These are phyloP conservation scores for Microtus pennsylvanicus DNA, from an alignment of 2,113 vertebrate species.

Conservation along the genomic window DNA sequence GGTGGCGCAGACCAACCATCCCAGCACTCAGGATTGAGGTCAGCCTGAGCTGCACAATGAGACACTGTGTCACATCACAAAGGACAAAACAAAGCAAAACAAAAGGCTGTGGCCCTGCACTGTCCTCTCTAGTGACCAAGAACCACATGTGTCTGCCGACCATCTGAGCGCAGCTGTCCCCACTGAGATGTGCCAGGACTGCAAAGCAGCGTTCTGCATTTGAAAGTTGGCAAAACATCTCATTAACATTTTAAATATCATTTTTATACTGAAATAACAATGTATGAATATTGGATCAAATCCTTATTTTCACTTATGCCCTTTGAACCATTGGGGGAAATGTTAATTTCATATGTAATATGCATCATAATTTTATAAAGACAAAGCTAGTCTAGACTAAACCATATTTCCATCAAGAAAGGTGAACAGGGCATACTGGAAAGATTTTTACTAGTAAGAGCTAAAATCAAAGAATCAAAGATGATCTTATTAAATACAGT, in stretches of 20 bases:
- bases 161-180: background rate
- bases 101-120: background rate
- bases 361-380: background rate
- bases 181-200: background rate
- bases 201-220: background rate
- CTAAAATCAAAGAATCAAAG: conserved; percentile 42
- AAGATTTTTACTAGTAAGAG: background rate
- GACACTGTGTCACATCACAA: background rate
- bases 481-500: background rate
- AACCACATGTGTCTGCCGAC: background rate
- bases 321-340: background rate
- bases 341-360: background rate
- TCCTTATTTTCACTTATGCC: background rate
- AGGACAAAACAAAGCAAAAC: conserved; percentile 26
- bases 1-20: background rate
- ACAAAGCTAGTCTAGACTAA: background rate
- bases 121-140: background rate
- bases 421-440: background rate
- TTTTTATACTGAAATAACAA: background rate
- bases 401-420: background rate
- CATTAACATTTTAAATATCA: conserved; percentile 1
- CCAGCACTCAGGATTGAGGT: background rate
- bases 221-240: background rate
- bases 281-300: background rate
- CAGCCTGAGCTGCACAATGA: background rate